Evolutionary conservation across 2,888 invertebrate genomes (phyloP).

Genomic region (Microctonus brassicae): DNA sequence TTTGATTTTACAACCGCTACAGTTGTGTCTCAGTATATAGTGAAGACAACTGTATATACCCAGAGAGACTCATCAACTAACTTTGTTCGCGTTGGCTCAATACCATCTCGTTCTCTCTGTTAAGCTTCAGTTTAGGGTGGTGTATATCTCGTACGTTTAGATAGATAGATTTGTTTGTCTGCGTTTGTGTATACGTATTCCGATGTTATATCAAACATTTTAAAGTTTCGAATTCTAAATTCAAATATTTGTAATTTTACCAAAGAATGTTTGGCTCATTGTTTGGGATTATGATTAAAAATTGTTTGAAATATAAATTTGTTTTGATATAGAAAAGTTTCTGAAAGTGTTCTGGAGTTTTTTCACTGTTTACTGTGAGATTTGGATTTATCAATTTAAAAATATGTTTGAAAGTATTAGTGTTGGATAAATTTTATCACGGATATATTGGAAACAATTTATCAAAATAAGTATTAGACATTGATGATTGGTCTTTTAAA

Average conservation of each 20-base stretch:
- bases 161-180: not conserved
- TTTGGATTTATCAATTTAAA: too few species aligned
- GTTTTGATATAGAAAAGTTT: not conserved
- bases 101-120: slow-evolving; percentile 37
- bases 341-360: too few species aligned
- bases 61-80: slow-evolving; percentile 67
- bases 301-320: not conserved
- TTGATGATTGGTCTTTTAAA: too few species aligned
- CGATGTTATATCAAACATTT: not conserved
- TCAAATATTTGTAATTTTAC: not conserved
- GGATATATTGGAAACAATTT: too few species aligned
- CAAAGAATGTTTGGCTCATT: not conserved
- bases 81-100: slow-evolving; percentile 67
- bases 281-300: not conserved
- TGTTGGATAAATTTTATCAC: too few species aligned
- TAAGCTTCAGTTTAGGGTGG: not conserved
- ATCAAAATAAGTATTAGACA: too few species aligned
- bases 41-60: slow-evolving; percentile 51
- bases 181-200: too few species aligned
- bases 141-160: not conserved
- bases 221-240: not conserved
- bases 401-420: too few species aligned
- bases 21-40: slow-evolving; percentile 39
- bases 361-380: too few species aligned
- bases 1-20: slow-evolving; percentile 27